Percentiles rank a stretch among this genome's conserved stretches.
Evolutionary conservation across 1,140 invertebrate species (phyloP).

Genomic region (Aphidius gifuensis): DNA sequence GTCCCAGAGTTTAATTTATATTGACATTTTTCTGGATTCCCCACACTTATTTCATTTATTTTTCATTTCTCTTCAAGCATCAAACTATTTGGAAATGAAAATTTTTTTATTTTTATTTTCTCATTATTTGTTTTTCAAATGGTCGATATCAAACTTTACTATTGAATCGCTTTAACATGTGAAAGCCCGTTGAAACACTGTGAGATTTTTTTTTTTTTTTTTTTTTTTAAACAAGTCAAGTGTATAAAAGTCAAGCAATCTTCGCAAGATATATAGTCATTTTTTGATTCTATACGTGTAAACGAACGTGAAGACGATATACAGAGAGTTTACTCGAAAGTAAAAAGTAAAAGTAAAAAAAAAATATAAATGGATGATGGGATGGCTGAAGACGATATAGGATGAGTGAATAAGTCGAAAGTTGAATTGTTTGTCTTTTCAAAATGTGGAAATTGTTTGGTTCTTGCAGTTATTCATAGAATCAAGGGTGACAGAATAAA

Average conservation of each 20-base stretch:
- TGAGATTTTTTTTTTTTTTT: not conserved
- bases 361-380: not conserved
- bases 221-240: no score
- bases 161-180: constrained; percentile 2
- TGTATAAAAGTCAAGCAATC: no score
- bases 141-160: constrained; percentile 25
- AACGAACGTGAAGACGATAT: no score
- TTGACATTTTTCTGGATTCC: constrained; percentile 19
- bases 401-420: not conserved
- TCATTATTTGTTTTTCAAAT: constrained; percentile 8
- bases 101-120: constrained; percentile 11
- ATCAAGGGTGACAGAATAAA: constrained; percentile 1
- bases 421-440: constrained; percentile 11
- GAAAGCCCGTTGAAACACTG: no score
- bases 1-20: constrained; percentile 25
- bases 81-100: no score
- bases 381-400: no score
- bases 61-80: constrained; percentile 8
- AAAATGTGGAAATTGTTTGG: constrained; percentile 9
- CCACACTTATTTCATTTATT: constrained; percentile 18
- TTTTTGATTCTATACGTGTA: no score
- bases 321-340: not conserved
- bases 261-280: no score
- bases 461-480: constrained; percentile 1
- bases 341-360: not conserved